Percentiles rank a stretch among this genome's conserved stretches.
phyloP scores from a whole-genome alignment of 2,888 invertebrate genomes.

The Dicycla oo region DNA sequence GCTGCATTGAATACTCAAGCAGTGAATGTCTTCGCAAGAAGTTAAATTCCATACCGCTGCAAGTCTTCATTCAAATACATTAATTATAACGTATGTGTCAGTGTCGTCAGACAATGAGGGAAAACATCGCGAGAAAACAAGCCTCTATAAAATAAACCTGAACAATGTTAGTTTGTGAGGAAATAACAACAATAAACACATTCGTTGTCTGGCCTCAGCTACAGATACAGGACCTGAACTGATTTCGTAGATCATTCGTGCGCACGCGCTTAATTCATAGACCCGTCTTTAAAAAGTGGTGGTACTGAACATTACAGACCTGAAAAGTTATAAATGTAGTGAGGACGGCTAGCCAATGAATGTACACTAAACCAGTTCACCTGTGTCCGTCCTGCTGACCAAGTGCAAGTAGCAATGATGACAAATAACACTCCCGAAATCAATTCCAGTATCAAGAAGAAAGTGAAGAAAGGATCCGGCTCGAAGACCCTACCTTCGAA shows the following conservation, averaged over 20 bases:
- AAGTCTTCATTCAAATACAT: slow-evolving; percentile 19
- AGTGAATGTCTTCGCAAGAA: not conserved
- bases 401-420: slow-evolving; percentile 2
- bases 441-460: slow-evolving; percentile 94
- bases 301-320: not conserved
- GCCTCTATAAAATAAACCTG: slow-evolving; percentile 27
- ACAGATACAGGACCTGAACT: not conserved
- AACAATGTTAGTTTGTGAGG: slow-evolving; percentile 41
- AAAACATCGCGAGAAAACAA: slow-evolving; percentile 50
- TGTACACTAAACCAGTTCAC: not conserved
- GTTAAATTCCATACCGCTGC: slow-evolving; percentile 8
- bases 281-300: not conserved
- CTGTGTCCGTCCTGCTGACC: not conserved
- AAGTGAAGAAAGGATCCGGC: slow-evolving; percentile 95
- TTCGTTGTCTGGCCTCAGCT: slow-evolving; percentile 1
- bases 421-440: not conserved
- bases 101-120: slow-evolving; percentile 46
- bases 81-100: slow-evolving; percentile 35
- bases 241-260: not conserved
- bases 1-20: not conserved
- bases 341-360: not conserved
- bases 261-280: not conserved
- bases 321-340: slow-evolving; percentile 1
- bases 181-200: slow-evolving; percentile 51
- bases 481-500: slow-evolving; percentile 96